phyloP scores from a whole-genome alignment of 1,140 invertebrate genomes.

The Zaprionus gabonicus region DNA sequence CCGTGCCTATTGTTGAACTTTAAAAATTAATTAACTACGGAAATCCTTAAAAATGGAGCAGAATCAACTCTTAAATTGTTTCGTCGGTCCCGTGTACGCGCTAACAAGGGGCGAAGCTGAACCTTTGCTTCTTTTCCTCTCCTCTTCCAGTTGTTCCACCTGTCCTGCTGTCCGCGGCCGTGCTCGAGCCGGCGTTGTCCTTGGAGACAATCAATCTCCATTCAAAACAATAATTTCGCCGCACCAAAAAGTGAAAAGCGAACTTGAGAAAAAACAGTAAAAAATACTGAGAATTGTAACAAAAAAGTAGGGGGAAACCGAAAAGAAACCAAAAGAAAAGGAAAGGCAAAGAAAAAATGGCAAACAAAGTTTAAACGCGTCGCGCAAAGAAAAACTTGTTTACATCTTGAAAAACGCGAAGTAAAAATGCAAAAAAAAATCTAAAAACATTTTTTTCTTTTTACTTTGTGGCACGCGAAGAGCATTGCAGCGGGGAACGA shows the following conservation, averaged over 20 bases:
- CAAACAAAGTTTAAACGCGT: constrained; percentile 61
- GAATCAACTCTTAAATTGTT: constrained; percentile 60
- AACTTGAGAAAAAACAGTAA: constrained; percentile 53
- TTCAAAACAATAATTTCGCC: constrained; percentile 80
- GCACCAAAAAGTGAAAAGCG: constrained; percentile 63
- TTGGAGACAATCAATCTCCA: constrained; percentile 83
- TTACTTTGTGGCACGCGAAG: constrained; percentile 57
- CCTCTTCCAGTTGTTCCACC: constrained; percentile 38
- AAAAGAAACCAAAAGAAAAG: constrained; percentile 39
- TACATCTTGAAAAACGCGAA: constrained; percentile 75
- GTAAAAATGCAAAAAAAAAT: constrained; percentile 54
- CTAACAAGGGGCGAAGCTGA: constrained; percentile 55
- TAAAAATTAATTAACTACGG: constrained; percentile 81
- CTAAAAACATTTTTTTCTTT: constrained; percentile 41
- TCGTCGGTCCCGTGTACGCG: constrained; percentile 40
- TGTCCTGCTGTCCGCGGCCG: constrained; percentile 14
- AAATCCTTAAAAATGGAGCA: constrained; percentile 62
- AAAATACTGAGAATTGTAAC: constrained; percentile 26
- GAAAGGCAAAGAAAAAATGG: constrained; percentile 28
- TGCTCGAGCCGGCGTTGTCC: constrained; percentile 62
- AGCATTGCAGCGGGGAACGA: constrained; percentile 45
- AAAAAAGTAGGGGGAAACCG: constrained; percentile 22
- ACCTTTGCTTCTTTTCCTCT: constrained; percentile 33
- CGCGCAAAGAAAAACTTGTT: constrained; percentile 79
- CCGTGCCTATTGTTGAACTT: constrained; percentile 63